Evolutionary conservation across 2,888 invertebrate species (phyloP).

Genomic region (Marronus borbonicus): DNA sequence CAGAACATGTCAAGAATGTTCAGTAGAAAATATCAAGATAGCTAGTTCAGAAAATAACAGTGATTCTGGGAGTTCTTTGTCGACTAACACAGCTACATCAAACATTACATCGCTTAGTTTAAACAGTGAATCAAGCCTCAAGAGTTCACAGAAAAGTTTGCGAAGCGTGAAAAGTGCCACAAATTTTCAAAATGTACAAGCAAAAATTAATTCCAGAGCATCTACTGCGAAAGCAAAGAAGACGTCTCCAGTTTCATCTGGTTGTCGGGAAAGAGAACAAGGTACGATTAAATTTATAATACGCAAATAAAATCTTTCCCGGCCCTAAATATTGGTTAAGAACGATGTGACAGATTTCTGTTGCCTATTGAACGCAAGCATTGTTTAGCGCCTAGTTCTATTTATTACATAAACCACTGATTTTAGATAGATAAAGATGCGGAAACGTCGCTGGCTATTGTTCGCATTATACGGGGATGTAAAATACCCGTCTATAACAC

Average conservation of each 20-base stretch:
- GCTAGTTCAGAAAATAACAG: conserved; percentile 53
- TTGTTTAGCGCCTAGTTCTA: too few relatives aligned
- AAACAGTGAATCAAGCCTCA: conserved; percentile 55
- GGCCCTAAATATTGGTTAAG: background rate
- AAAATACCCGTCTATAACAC: too few relatives aligned
- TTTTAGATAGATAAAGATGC: too few relatives aligned
- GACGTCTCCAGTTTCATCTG: conserved; percentile 69
- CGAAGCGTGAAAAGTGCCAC: conserved; percentile 73
- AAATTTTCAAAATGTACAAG: conserved; percentile 70
- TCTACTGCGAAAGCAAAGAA: conserved; percentile 78
- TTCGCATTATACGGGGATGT: too few relatives aligned
- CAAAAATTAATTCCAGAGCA: conserved; percentile 74
- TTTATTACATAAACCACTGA: too few relatives aligned
- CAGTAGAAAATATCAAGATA: conserved; percentile 32
- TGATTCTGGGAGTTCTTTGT: conserved; percentile 60
- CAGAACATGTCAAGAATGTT: conserved; percentile 15
- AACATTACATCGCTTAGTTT: conserved; percentile 56
- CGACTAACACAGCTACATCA: conserved; percentile 57
- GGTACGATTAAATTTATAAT: conserved; percentile 67
- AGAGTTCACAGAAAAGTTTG: conserved; percentile 48
- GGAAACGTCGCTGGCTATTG: too few relatives aligned
- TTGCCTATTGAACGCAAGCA: too few relatives aligned
- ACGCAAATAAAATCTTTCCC: background rate
- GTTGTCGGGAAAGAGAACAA: conserved; percentile 81
- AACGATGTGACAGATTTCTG: too few relatives aligned